Conservation (phyloP, 2,888 invertebrate species). For the Mystacides longicornis region DNA sequence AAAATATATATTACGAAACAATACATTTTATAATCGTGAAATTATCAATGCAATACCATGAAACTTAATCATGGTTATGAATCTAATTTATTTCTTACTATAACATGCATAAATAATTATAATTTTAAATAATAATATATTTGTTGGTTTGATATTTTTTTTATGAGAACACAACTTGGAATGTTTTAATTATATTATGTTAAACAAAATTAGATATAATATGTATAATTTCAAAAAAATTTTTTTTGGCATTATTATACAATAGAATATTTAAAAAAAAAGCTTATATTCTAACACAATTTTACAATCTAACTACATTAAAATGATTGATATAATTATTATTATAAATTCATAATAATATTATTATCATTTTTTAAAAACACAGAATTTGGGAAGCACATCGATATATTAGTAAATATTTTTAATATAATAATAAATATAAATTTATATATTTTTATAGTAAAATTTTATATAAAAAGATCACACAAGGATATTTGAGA, state of each 20-base stretch:
- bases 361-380: no score
- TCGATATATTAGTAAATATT: background rate
- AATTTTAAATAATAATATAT: background rate
- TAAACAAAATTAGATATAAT: no score
- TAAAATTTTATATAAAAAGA: background rate
- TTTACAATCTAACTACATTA: no score
- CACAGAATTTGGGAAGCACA: no score
- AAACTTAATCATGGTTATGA: background rate
- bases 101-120: constrained; percentile 1
- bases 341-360: background rate
- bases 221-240: no score
- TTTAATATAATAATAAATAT: background rate
- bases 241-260: no score
- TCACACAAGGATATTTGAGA: background rate
- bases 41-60: background rate
- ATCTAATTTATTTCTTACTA: background rate
- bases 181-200: background rate
- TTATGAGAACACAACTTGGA: constrained; percentile 1
- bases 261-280: no score
- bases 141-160: background rate
- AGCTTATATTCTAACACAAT: no score
- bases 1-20: background rate
- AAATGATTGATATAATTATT: background rate
- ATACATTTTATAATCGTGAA: background rate
- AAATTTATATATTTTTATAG: background rate